phyloP scores from a whole-genome alignment of 2,113 vertebrate species.

The Telmatochromis brachygnathus region DNA sequence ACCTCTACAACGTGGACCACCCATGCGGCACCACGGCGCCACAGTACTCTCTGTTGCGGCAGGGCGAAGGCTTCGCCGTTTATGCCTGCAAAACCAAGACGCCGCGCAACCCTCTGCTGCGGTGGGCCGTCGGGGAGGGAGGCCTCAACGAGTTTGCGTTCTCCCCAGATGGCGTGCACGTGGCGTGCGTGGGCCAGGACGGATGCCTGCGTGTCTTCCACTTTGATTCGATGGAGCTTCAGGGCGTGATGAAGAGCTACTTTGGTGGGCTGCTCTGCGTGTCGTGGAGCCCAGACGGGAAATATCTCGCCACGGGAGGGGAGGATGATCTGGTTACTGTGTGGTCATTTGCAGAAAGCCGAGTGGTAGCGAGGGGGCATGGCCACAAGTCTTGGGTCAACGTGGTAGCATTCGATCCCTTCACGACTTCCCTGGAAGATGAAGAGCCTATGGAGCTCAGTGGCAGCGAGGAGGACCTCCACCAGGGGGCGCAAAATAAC shows the following conservation, averaged over 20 bases:
- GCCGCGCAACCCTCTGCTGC: conserved; percentile 80
- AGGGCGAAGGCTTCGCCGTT: conserved; percentile 84
- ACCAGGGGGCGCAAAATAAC: conserved; percentile 53
- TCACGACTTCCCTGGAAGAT: conserved; percentile 78
- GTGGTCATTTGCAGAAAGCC: conserved; percentile 84
- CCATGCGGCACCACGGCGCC: conserved; percentile 75
- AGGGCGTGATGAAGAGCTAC: conserved; percentile 90
- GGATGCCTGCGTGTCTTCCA: conserved; percentile 86
- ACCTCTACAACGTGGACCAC: conserved; percentile 86
- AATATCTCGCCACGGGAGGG: conserved; percentile 84
- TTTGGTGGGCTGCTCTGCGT: conserved; percentile 89
- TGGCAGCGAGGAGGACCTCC: conserved; percentile 73
- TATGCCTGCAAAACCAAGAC: conserved; percentile 87
- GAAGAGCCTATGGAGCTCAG: conserved; percentile 70
- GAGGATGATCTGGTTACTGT: conserved; percentile 91
- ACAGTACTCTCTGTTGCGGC: conserved; percentile 82
- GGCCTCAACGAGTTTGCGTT: conserved; percentile 89
- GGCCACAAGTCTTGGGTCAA: conserved; percentile 96
- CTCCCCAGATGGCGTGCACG: conserved; percentile 82
- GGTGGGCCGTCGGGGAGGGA: conserved; percentile 85
- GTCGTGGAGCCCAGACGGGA: conserved; percentile 90
- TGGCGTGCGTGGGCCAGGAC: conserved; percentile 90
- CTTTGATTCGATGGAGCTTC: conserved; percentile 88
- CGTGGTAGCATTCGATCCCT: conserved; percentile 87
- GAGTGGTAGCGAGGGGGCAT: conserved; percentile 84